Evolutionary conservation across 2,888 invertebrate genomes (phyloP), one percentile per base, ranked within the genome.

Genomic region (Sipha maydis): DNA sequence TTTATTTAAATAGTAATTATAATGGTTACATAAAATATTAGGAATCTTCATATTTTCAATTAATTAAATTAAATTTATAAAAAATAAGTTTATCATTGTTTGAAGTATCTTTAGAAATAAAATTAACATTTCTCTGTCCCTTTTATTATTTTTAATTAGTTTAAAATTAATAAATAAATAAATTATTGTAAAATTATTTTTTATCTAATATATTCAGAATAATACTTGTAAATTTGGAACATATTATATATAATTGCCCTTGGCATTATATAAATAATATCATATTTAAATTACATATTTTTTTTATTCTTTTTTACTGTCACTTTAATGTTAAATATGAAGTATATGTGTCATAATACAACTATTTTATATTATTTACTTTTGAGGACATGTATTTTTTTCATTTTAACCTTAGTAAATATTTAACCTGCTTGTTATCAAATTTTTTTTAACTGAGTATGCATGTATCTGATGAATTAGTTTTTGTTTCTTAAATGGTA

Each of bases 341-440:
- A 61, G 28, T 61, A 8, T n/a, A 21, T 84, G 28, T 61, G 38
- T 75, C 75, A 11, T n/a, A n/a, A 73, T 69, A 11, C 11, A 69
- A 9, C 2, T 3, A 56, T 56, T 56, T 17, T 56, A 56, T 21
- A 31, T 56, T 54, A 48, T 76, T 75, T 38, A 76, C 28, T 17
- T 85, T 77, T 41, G 69, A 78, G 69, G 48, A 78, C 77, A 77
- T 31, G 25, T 28, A 77, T 48, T 48, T 48, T 48, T 85, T 69
- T 78, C 21, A 31, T 61, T 69, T 21, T 85, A 75, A 83, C 75
- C 28, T 80, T 82, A 69, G 41, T 61, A 48, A 71, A 19, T 19
- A 67, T 19, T 85, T 85, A 85, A 85, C 67, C 77, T 48, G 85
- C 77, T 85, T 85, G 25, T 85, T 85, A 67, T 34, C 77, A 85